phyloP scores from a whole-genome alignment of 2,888 invertebrate genomes.

The Stomorhina lunata region DNA sequence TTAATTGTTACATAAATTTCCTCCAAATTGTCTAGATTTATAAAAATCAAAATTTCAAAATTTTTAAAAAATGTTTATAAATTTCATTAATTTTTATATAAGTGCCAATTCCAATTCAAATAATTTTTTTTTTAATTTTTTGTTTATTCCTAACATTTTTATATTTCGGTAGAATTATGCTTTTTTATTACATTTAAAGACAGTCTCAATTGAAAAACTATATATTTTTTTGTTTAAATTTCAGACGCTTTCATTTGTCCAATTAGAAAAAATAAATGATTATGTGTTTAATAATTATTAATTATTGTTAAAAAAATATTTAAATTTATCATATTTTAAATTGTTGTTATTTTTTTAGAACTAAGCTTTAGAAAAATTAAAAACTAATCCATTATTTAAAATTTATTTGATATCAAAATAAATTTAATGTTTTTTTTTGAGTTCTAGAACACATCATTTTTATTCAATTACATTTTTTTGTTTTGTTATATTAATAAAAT shows the following conservation, averaged over 20 bases:
- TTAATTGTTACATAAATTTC: too few species aligned
- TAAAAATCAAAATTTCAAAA: too few species aligned
- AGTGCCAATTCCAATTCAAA: slow-evolving; percentile 59
- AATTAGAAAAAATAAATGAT: slow-evolving; percentile 50
- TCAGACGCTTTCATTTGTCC: neutral
- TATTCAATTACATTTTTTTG: neutral
- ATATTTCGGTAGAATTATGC: slow-evolving; percentile 67
- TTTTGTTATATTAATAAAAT: too few species aligned
- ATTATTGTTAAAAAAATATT: neutral
- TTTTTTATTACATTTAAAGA: slow-evolving; percentile 48
- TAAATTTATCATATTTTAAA: too few species aligned
- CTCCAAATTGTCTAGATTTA: too few species aligned
- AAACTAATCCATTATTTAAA: slow-evolving; percentile 8
- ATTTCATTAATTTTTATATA: slow-evolving; percentile 44
- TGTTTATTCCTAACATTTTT: slow-evolving; percentile 29
- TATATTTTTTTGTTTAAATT: slow-evolving; percentile 1
- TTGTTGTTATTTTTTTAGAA: slow-evolving; percentile 12
- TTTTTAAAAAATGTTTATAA: too few species aligned
- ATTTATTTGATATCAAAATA: slow-evolving; percentile 12
- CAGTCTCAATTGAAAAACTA: slow-evolving; percentile 67
- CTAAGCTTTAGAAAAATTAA: slow-evolving; percentile 64
- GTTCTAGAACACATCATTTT: slow-evolving; percentile 49
- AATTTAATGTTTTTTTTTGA: slow-evolving; percentile 18
- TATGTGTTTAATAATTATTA: neutral
- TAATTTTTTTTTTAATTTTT: slow-evolving; percentile 23